Base-by-base conservation (phyloP, 2,113 vertebrate genomes). In the Corythoichthys intestinalis region DNA sequence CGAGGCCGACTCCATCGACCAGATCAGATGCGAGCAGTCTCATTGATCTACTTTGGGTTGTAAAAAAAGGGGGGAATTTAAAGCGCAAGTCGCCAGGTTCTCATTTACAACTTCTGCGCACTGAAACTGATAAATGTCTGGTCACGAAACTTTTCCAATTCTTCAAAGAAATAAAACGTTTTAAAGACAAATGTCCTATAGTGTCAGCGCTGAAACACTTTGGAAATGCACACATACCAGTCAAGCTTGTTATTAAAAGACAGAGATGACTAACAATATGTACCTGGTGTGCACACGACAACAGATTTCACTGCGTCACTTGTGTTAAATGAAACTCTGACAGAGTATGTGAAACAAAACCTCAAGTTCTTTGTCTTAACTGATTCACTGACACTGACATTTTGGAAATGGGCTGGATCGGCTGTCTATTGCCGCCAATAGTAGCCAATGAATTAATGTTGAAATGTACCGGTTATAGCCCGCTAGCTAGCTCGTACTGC, bases 231-330 rank as follows among this genome's bases (percentile, higher is more conserved):
- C 35, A 60, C 53, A 46, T 17, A 69, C 34, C 63, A 46, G 58
- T 69, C 60, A 11, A 65, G 48, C 58, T 54, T 2, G 44, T 75
- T 77, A 20, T 58, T 49, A 37, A 65, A 69, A 64, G 41, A 57
- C 52, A 69, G 54, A 39, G 34, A 0, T 67, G 63, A 74, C 2
- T 62, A 61, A 70, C 63, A 28, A 75, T 14, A 50, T 50, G 66
- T 65, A 67, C 66, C 54, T 69, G 56, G 6, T 64, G 34, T 65
- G 35, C 11, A 37, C 49, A 66, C 3, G 20, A 28, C 37, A 11
- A 38, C 28, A 61, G 65, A 71, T 61, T 74, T 61, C 61, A 66
- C n/a, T 10, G 46, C 1, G 20, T 54, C 28, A 10, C n/a, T 14
- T 10, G 41, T 52, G 66, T 38, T 37, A 50, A 54, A 73, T 35